Base-by-base conservation (phyloP, 1,140 invertebrate genomes). In the Hesperophylax magnus region DNA sequence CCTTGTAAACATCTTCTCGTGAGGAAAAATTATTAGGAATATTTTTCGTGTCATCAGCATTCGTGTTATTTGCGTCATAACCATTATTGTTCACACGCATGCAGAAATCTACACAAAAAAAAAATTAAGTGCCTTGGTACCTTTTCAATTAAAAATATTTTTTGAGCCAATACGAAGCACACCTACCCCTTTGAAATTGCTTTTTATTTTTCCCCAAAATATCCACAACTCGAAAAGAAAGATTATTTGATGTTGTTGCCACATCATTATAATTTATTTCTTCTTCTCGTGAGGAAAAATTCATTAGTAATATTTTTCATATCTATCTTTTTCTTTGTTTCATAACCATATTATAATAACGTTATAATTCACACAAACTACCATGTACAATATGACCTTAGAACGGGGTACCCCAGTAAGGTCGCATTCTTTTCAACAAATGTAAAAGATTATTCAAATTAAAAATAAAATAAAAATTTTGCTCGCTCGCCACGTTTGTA, bases 1-100 rank as follows among this genome's bases (percentile, higher is more conserved):
- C 77, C 24, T 78, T 78, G n/a, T 78, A 69, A 18, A 69, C 22
- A 56, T 78, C 77, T 31, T 54, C n/a, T 20, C 39, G 22, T 5
- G 47, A 7, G 15, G 27, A 58, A 60, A 31, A 22, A 8, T 76
- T 76, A 27, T 76, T 76, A 65, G 14, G 15, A 22, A 17, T 65
- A 34, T 34, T 77, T 63, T 60, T 54, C 9, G 3, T 56, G 6
- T 18, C 65, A 27, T 74, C 31, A 47, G 9, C 24, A 52, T 47
- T 69, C 9, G 22, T n/a, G 6, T 34, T 39, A 6, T 69, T 69
- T 18, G 27, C 11, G 1, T n/a, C 27, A 22, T 3, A 18, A 69
- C 24, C n/a, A 61, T 24, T 27, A 14, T 22, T 61, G 1, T 15
- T 4, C 0, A 0, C 20, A 22, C 6, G 9, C 11, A 27, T 14